A percentile compares a stretch with the other conserved stretches of the same genome.
Conservation (phyloP, 23 tunicate genomes). For the Botrylloides violaceus region DNA sequence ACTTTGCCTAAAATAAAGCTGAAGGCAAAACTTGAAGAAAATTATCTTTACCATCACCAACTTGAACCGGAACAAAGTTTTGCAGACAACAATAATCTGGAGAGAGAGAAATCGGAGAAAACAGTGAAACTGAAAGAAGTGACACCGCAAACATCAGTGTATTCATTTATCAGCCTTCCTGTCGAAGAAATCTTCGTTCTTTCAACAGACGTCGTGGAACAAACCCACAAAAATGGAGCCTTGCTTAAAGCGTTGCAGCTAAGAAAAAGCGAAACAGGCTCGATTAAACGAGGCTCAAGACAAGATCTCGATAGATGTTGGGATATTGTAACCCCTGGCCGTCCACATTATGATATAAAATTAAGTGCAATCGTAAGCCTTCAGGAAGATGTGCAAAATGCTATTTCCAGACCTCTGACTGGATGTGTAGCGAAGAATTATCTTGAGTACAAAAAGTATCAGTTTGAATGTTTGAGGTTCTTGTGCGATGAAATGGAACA, state of each 20-base stretch:
- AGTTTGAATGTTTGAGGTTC: conserved; percentile 18
- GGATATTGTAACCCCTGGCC: conserved; percentile 26
- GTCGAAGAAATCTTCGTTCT: conserved; percentile 6
- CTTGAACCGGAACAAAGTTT: conserved; percentile 14
- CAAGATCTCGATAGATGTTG: conserved; percentile 20
- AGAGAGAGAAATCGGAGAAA: not conserved
- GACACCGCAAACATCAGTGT: not conserved
- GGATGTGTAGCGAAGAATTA: conserved; percentile 8
- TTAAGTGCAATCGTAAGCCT: not conserved
- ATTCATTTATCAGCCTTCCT: not conserved
- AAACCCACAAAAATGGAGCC: conserved; percentile 7
- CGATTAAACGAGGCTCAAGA: conserved; percentile 29
- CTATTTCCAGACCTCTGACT: not conserved
- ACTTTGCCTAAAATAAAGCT: conserved; percentile 29
- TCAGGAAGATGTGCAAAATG: conserved; percentile 5
- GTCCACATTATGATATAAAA: conserved; percentile 15
- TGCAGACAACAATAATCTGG: not conserved
- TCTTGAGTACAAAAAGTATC: conserved; percentile 1
- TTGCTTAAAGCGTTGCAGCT: conserved; percentile 15
- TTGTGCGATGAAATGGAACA: conserved; percentile 16
- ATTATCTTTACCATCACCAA: conserved; percentile 39
- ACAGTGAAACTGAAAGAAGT: not conserved
- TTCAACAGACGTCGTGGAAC: not conserved
- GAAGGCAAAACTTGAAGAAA: conserved; percentile 28
- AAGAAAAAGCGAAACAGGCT: not conserved